Conservation (phyloP, 1,140 invertebrate species). For the Antheraea mylitta region DNA sequence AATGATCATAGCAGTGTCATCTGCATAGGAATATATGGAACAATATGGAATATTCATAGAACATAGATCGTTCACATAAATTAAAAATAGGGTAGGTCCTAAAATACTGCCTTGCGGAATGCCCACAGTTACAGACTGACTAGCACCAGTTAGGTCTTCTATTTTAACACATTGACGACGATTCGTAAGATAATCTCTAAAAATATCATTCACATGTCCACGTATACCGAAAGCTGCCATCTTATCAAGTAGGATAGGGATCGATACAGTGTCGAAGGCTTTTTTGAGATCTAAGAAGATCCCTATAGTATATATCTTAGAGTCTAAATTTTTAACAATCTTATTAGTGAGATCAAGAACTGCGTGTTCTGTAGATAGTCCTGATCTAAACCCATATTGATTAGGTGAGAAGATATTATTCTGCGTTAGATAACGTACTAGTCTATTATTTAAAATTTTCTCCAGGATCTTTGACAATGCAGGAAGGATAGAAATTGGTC, state of each 20-base stretch:
- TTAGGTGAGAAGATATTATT: not conserved
- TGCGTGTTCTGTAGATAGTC: not conserved
- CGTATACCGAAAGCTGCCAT: not conserved
- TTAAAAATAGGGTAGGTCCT: not conserved
- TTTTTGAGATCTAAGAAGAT: not conserved
- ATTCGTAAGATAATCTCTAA: not conserved
- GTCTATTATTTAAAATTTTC: not conserved
- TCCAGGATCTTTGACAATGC: not conserved
- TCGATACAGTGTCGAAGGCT: constrained; percentile 1
- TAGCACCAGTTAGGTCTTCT: not conserved
- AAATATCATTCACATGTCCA: not conserved
- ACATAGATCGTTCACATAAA: not conserved
- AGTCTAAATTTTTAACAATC: not conserved
- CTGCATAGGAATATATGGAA: not conserved
- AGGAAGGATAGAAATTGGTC: not conserved
- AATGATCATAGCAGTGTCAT: not conserved
- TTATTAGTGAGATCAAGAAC: not conserved
- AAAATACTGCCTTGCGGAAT: not conserved
- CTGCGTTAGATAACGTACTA: not conserved
- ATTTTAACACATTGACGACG: not conserved
- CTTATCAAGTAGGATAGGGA: not conserved
- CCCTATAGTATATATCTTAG: not conserved
- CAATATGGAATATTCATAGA: not conserved
- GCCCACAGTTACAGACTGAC: not conserved
- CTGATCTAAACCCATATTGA: not conserved